Conservation (phyloP, 2,797 vertebrate species). For the Acrossocheilus fasciatus region DNA sequence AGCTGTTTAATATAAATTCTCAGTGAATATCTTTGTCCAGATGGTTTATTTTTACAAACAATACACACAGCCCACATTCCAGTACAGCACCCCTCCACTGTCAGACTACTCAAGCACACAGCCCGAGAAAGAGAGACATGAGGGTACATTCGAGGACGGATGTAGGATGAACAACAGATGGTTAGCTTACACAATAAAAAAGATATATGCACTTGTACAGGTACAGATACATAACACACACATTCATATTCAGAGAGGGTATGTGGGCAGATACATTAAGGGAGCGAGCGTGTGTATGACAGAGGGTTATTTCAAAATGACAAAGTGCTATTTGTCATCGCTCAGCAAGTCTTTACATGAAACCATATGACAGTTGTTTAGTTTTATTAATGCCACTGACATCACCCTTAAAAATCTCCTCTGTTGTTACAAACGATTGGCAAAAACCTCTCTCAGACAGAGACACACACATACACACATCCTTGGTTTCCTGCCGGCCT, state of each 20-base stretch:
- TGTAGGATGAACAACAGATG: slow-evolving; percentile 82
- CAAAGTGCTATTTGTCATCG: slow-evolving; percentile 81
- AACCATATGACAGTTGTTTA: slow-evolving; percentile 87
- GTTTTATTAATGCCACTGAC: slow-evolving; percentile 83
- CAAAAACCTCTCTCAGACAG: slow-evolving; percentile 71
- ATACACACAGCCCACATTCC: slow-evolving; percentile 91
- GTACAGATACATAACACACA: slow-evolving; percentile 74
- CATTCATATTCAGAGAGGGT: slow-evolving; percentile 51
- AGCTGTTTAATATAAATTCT: slow-evolving; percentile 99
- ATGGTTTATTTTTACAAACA: slow-evolving; percentile 99
- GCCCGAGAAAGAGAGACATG: slow-evolving; percentile 66
- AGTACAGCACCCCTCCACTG: slow-evolving; percentile 73
- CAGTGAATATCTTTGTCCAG: slow-evolving; percentile 90
- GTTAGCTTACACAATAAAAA: slow-evolving; percentile 82
- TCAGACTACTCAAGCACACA: slow-evolving; percentile 76
- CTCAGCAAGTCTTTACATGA: slow-evolving; percentile 85
- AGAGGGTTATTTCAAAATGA: slow-evolving; percentile 70
- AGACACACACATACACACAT: slow-evolving; percentile 83
- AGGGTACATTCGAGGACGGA: slow-evolving; percentile 70
- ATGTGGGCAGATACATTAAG: slow-evolving; percentile 57
- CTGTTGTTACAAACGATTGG: slow-evolving; percentile 24
- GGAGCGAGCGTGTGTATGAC: slow-evolving; percentile 56
- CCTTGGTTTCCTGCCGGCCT: slow-evolving; percentile 78
- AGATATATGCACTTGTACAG: slow-evolving; percentile 75
- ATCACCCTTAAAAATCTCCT: slow-evolving; percentile 63